phyloP scores from a whole-genome alignment of 2,888 invertebrate species.

The Melanargia galathea region DNA sequence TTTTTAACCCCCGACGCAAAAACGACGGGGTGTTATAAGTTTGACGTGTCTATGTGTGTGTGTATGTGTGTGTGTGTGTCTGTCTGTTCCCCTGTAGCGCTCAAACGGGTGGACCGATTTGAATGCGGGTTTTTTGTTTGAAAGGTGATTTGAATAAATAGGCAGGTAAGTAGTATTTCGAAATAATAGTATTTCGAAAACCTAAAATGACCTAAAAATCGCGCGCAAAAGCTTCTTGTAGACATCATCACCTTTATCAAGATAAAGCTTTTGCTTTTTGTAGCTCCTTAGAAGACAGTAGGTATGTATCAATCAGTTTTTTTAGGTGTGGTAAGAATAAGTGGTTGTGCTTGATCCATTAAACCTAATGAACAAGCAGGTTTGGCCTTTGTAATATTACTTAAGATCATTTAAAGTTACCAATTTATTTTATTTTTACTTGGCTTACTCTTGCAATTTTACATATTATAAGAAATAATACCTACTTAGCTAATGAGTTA shows the following conservation, averaged over 20 bases:
- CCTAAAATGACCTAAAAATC: not conserved
- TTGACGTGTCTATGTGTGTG: too few species aligned
- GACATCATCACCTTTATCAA: not conserved
- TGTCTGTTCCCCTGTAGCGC: too few species aligned
- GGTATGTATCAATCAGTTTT: not conserved
- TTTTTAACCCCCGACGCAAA: too few species aligned
- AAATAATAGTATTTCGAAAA: not conserved
- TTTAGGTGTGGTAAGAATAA: not conserved
- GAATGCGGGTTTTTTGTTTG: too few species aligned
- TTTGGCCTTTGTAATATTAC: not conserved
- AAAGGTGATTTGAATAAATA: too few species aligned
- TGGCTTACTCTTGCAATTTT: conserved; percentile 4
- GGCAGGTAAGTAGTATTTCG: too few species aligned
- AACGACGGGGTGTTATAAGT: too few species aligned
- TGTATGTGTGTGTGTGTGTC: too few species aligned
- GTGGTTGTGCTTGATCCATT: not conserved
- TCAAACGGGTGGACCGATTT: too few species aligned
- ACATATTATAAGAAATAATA: not conserved
- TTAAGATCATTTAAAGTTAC: conserved; percentile 4
- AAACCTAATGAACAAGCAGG: not conserved
- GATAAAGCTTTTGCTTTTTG: not conserved
- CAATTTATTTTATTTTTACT: conserved; percentile 10
- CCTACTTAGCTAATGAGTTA: not conserved
- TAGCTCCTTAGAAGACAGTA: not conserved
- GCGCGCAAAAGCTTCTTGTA: not conserved